Evolutionary conservation across 2,113 vertebrate genomes (phyloP), one percentile per base, ranked within the genome.

Genomic region (Heterocephalus glaber): DNA sequence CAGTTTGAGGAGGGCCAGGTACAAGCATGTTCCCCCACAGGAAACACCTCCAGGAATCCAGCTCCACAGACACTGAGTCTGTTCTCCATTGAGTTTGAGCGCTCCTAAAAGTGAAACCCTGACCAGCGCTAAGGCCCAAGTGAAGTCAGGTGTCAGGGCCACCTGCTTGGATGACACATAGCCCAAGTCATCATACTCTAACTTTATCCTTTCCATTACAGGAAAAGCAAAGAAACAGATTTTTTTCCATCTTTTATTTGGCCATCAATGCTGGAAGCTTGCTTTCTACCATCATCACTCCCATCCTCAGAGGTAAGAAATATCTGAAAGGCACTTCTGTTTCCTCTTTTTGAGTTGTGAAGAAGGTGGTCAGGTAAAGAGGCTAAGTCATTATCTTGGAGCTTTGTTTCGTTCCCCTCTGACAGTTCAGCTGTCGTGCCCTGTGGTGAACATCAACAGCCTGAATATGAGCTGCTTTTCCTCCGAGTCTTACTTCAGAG

Each of bases 181-280:
- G 19, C 47, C 82, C 24, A n/a, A 14, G 44, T 72, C 72, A 49
- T 30, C 19, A 0, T 54, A 47, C 24, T 54, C 61, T 93, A 80
- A 87, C 52, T 74, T 35, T 87, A 41, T 83, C 97, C 38, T 97
- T 97, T 98, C 83, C 96, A 49, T 90, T 98, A 17, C 97, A 99
- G 99, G 99, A 99, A 63, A 98, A 97, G 17, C 99, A 99, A 98
- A 99, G 99, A 96, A 98, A 98, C 89, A 98, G 98, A 1, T 99
- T 99, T 98, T 99, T 99, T 98, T 99, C 99, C 66, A 99, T 99
- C 35, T 99, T 99, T 98, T 99, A 99, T 96, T 96, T 99, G 96
- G 98, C 99, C 92, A 99, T 99, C 97, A 99, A 99, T 87, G 99
- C 98, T 83, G 99, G 99, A 95, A 99, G 99, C 98, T 98, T 99